phyloP scores from a whole-genome alignment of 2,113 vertebrate genomes.

The Sciurus niger region DNA sequence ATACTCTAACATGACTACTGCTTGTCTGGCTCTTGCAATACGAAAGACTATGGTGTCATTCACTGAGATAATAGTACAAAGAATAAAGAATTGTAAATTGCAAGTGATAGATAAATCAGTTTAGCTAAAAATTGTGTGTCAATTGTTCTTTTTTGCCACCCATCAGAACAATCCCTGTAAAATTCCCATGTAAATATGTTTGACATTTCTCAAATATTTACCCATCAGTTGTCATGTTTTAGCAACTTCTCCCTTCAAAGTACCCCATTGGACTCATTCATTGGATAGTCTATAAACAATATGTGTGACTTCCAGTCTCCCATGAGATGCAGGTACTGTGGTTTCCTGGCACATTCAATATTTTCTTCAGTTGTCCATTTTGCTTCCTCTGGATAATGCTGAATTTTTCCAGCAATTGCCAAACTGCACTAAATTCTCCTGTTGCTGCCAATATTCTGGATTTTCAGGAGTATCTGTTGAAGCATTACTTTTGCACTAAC shows the following conservation, averaged over 20 bases:
- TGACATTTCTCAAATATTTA: not conserved
- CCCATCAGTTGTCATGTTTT: not conserved
- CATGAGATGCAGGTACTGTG: not conserved
- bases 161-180: not conserved
- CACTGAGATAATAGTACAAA: not conserved
- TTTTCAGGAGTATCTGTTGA: not conserved
- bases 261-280: not conserved
- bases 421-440: not conserved
- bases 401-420: not conserved
- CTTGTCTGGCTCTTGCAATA: not conserved
- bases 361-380: not conserved
- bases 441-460: not conserved
- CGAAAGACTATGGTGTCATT: not conserved
- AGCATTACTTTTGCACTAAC: conserved; percentile 1
- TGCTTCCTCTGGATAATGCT: not conserved
- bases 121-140: not conserved
- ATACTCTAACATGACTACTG: not conserved
- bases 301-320: not conserved
- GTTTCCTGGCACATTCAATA: not conserved
- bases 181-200: not conserved
- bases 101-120: not conserved
- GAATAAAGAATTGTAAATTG: not conserved
- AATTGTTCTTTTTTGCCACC: not conserved
- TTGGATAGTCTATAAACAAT: not conserved
- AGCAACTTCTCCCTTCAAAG: not conserved